Percentiles rank a stretch among this genome's conserved stretches.
These are phyloP conservation scores for Drosophila quadrilineata DNA, from an alignment of 1,140 invertebrate genomes.

Conservation along the genomic window DNA sequence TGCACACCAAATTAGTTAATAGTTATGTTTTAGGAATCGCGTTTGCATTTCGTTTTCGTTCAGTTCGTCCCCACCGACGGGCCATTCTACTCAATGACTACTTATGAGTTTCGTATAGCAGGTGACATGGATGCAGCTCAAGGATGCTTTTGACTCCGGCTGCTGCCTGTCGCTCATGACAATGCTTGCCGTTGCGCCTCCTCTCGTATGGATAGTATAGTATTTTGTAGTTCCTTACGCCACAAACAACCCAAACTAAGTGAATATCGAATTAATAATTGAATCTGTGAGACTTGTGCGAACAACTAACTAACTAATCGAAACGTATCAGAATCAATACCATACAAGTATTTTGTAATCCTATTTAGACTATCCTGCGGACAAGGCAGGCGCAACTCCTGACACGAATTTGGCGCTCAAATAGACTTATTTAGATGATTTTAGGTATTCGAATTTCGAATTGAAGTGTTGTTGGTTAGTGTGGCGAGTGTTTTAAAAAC, in stretches of 20 bases:
- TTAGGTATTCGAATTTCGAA: slow-evolving; percentile 69
- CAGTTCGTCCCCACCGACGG: slow-evolving; percentile 46
- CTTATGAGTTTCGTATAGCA: slow-evolving; percentile 65
- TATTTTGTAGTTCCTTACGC: slow-evolving; percentile 37
- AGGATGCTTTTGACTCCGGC: slow-evolving; percentile 18
- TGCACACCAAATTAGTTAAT: slow-evolving; percentile 78
- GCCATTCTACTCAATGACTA: slow-evolving; percentile 43
- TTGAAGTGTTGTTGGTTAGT: slow-evolving; percentile 61
- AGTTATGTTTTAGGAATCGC: slow-evolving; percentile 68
- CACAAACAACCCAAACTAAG: slow-evolving; percentile 8
- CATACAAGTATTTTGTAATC: neutral
- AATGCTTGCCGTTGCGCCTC: slow-evolving; percentile 27
- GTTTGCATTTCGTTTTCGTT: slow-evolving; percentile 60
- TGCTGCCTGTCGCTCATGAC: slow-evolving; percentile 41
- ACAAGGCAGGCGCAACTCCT: slow-evolving; percentile 41
- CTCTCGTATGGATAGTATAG: slow-evolving; percentile 18
- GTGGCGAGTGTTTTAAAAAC: slow-evolving; percentile 56
- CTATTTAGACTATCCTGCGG: slow-evolving; percentile 4
- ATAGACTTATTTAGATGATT: slow-evolving; percentile 78
- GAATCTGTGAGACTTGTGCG: too few species aligned
- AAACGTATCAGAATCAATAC: too few species aligned
- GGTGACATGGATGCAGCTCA: slow-evolving; percentile 44
- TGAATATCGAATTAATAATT: slow-evolving; percentile 13
- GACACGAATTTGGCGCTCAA: slow-evolving; percentile 77
- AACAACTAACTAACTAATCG: too few species aligned